A percentile compares a stretch with the other conserved stretches of the same genome.
phyloP scores from a whole-genome alignment of 2,888 invertebrate genomes.

The Plebejus anna region DNA sequence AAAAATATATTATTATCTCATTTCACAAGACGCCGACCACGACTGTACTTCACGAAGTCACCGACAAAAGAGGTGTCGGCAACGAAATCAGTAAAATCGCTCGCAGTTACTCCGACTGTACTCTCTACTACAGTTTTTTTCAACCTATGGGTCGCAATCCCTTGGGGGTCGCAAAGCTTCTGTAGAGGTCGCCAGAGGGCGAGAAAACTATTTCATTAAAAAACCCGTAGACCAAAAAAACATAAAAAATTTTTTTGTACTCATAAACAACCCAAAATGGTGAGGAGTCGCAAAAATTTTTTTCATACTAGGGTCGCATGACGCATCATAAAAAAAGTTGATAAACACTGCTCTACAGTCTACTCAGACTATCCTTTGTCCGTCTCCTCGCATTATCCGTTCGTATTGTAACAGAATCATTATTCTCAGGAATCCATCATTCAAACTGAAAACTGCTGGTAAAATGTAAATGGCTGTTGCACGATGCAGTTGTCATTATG shows the following conservation, averaged over 20 bases:
- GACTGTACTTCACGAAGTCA: slow-evolving; percentile 32
- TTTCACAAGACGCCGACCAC: neutral
- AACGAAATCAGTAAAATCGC: slow-evolving; percentile 58
- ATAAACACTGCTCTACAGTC: no score
- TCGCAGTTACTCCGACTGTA: slow-evolving; percentile 55
- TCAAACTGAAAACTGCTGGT: slow-evolving; percentile 12
- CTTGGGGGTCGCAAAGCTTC: no score
- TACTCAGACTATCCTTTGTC: slow-evolving; percentile 45
- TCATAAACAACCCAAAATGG: no score
- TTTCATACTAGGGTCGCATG: no score
- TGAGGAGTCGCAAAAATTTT: no score
- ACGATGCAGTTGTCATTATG: slow-evolving; percentile 6
- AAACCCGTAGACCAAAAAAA: no score
- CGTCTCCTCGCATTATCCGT: slow-evolving; percentile 34
- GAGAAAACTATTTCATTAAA: no score
- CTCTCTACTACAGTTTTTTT: neutral
- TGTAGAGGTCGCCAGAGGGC: no score
- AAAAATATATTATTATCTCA: no score
- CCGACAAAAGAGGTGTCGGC: slow-evolving; percentile 64
- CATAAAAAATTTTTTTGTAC: no score
- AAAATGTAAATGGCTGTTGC: slow-evolving; percentile 14
- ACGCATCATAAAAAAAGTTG: no score
- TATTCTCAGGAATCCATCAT: slow-evolving; percentile 26
- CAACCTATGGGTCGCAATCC: no score
- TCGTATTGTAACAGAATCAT: slow-evolving; percentile 35